These are phyloP conservation scores for Plebejus anna DNA, from an alignment of 2,888 invertebrate species.

Conservation along the genomic window DNA sequence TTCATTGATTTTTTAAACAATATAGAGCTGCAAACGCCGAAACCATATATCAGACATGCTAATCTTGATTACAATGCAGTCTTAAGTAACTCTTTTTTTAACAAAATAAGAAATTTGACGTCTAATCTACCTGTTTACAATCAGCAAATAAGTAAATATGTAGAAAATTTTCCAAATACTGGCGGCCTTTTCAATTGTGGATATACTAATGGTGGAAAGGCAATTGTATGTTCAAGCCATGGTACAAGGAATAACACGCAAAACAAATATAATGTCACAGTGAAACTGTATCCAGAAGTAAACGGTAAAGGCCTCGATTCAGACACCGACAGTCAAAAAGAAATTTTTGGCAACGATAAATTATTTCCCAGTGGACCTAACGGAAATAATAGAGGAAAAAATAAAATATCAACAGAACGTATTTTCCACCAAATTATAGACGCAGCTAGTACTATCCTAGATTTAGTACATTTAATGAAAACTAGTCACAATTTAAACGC, in stretches of 20 bases:
- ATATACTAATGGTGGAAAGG: background rate
- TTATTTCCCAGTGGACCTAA: background rate
- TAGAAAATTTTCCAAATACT: background rate
- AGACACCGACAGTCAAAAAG: background rate
- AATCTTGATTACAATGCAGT: background rate
- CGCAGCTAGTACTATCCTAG: background rate
- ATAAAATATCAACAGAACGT: background rate
- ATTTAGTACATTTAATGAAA: background rate
- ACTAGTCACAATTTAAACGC: background rate
- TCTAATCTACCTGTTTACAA: background rate
- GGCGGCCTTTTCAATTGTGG: background rate
- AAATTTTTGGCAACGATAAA: background rate
- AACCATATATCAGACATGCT: background rate
- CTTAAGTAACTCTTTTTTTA: background rate
- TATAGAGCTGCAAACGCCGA: background rate
- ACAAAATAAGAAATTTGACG: background rate
- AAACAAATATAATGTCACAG: background rate
- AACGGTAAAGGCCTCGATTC: background rate
- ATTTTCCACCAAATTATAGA: background rate
- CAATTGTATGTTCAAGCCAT: background rate
- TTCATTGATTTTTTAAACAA: background rate
- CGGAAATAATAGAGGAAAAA: background rate
- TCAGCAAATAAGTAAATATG: background rate
- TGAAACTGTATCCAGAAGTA: background rate
- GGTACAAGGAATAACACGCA: background rate